phyloP scores from a whole-genome alignment of 2,113 vertebrate genomes.

The Crotalus viridis region DNA sequence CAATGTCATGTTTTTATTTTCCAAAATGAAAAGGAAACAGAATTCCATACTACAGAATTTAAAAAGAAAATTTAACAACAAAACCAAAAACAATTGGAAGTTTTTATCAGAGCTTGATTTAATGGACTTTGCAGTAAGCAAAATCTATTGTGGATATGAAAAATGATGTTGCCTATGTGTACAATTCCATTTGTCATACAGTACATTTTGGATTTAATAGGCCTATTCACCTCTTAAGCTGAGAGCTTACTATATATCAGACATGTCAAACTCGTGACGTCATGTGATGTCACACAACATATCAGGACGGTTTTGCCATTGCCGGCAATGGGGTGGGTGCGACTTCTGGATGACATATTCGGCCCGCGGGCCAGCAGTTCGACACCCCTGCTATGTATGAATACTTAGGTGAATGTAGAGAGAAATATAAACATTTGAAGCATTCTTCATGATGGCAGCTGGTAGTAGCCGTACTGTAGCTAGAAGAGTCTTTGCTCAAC shows the following conservation, averaged over 20 bases:
- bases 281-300: no score
- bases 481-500: neutral
- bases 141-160: neutral
- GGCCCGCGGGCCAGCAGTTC: no score
- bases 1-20: neutral
- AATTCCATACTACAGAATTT: neutral
- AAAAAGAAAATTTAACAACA: neutral
- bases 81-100: neutral
- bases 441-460: neutral
- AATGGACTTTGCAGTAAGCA: neutral
- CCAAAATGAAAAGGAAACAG: neutral
- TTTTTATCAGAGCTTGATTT: neutral
- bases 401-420: neutral
- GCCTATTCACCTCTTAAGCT: neutral
- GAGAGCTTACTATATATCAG: neutral
- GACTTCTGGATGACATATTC: no score
- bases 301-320: no score
- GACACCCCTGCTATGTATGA: neutral
- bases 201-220: neutral
- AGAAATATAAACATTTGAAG: neutral
- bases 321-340: no score
- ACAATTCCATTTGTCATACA: neutral
- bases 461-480: neutral
- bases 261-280: no score
- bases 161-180: neutral